Evolutionary conservation across 2,888 invertebrate genomes (phyloP).

Genomic region (Agonopterix subpropinquella): DNA sequence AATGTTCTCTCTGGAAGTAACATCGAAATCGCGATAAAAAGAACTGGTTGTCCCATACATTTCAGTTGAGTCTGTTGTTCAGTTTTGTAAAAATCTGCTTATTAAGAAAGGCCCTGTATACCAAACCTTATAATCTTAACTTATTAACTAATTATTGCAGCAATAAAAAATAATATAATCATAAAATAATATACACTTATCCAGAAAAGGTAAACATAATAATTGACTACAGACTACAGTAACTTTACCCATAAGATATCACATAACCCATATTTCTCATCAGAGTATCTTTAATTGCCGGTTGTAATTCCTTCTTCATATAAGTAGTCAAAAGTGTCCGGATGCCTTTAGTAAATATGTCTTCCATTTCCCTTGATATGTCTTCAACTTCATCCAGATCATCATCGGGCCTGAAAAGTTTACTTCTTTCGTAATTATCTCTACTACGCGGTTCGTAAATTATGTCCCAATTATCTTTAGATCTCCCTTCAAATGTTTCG

Average conservation of each 20-base stretch:
- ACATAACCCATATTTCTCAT: conserved; percentile 93
- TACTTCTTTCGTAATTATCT: conserved; percentile 63
- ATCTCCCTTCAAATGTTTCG: conserved; percentile 36
- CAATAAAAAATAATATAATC: neutral
- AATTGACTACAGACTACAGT: conserved; percentile 1
- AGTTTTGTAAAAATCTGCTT: too few species aligned
- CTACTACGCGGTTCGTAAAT: conserved; percentile 53
- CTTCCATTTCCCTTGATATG: conserved; percentile 87
- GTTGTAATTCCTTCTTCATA: conserved; percentile 89
- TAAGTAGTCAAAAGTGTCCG: conserved; percentile 86
- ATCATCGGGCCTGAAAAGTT: conserved; percentile 67
- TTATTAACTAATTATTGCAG: too few species aligned
- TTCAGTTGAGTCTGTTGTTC: too few species aligned
- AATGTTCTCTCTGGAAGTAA: too few species aligned
- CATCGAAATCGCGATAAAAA: too few species aligned
- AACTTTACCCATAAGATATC: conserved; percentile 83
- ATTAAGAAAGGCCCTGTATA: too few species aligned
- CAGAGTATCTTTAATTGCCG: conserved; percentile 89
- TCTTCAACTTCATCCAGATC: conserved; percentile 78
- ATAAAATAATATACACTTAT: conserved; percentile 1
- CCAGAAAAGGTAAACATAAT: neutral
- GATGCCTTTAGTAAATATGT: conserved; percentile 89
- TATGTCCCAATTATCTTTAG: conserved; percentile 47
- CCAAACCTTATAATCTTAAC: too few species aligned
- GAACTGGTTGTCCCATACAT: too few species aligned